These are phyloP conservation scores for Zoanthus sansibaricus DNA, from an alignment of 92 coral and sea anemone genomes.

Conservation along the genomic window DNA sequence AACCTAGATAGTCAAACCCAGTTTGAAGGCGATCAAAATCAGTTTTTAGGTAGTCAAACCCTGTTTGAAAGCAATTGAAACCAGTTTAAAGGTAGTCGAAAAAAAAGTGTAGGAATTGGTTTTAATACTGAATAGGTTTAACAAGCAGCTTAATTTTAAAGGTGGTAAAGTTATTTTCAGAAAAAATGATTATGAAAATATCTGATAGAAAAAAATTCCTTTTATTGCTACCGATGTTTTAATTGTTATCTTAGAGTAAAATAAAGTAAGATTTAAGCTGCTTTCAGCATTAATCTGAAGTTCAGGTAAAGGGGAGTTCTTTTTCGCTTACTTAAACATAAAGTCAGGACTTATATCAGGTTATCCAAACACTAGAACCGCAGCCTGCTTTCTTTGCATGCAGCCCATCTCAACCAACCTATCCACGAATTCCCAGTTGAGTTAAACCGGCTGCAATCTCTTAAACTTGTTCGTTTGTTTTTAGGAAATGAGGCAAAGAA, in stretches of 20 bases:
- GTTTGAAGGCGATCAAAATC: background rate
- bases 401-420: too few relatives aligned
- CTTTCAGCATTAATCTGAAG: too few relatives aligned
- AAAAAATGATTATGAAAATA: too few relatives aligned
- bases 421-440: too few relatives aligned
- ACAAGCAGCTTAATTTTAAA: background rate
- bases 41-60: background rate
- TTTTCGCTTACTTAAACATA: too few relatives aligned
- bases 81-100: background rate
- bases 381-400: too few relatives aligned
- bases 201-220: background rate
- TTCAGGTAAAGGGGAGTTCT: too few relatives aligned
- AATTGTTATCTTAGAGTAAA: background rate
- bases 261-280: too few relatives aligned
- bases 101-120: background rate
- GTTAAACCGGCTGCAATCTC: too few relatives aligned
- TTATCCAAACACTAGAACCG: too few relatives aligned
- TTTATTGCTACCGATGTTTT: background rate
- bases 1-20: background rate
- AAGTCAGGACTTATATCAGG: too few relatives aligned
- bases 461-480: background rate
- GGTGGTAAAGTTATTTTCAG: too few relatives aligned
- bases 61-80: background rate
- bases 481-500: slow-evolving; percentile 74
- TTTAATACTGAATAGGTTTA: background rate